Percentiles rank a stretch among this genome's conserved stretches.
Conservation (phyloP, 2,797 vertebrate genomes). For the Spatula clypeata region DNA sequence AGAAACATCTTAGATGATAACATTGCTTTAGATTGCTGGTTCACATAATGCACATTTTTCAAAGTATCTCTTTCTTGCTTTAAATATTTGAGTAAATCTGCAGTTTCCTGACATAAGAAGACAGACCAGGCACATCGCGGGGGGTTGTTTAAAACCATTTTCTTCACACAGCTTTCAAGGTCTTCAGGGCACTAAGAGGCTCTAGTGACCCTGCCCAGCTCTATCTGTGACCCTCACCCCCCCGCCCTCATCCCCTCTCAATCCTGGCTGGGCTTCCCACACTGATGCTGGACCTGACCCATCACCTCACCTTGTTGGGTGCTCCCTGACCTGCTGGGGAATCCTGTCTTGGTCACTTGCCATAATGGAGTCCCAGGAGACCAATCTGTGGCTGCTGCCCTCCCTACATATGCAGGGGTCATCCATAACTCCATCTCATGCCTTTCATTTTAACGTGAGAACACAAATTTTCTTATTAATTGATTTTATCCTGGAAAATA, state of each 20-base stretch:
- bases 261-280: not conserved
- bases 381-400: accelerated
- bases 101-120: not conserved
- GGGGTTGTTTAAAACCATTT: not conserved
- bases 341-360: accelerated
- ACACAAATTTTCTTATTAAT: not conserved
- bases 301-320: not conserved
- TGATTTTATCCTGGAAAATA: not conserved
- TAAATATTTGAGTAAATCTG: not conserved
- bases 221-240: not conserved
- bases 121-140: accelerated
- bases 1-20: not conserved
- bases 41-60: accelerated
- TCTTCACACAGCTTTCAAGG: not conserved
- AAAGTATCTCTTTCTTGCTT: not conserved
- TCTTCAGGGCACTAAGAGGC: not conserved
- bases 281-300: accelerated
- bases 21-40: not conserved
- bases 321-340: accelerated
- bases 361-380: accelerated
- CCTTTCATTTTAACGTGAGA: not conserved
- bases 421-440: accelerated
- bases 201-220: not conserved
- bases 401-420: not conserved
- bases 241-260: not conserved